Evolutionary conservation across 1,140 invertebrate species (phyloP).

Genomic region (Drosophila novamexicana): DNA sequence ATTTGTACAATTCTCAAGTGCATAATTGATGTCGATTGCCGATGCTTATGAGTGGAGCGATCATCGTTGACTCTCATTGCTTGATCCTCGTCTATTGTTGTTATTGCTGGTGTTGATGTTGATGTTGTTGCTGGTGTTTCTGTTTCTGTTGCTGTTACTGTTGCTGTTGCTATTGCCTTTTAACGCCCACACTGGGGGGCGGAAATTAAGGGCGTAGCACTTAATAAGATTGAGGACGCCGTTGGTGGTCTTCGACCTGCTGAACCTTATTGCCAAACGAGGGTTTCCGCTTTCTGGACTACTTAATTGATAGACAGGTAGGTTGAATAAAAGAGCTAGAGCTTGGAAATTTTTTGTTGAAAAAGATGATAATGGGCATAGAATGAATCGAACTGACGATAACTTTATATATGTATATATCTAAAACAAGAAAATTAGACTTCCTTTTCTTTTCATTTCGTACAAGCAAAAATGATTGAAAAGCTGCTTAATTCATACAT

Average conservation of each 20-base stretch:
- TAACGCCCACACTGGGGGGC: conserved; percentile 27
- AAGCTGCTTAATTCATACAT: too few relatives aligned
- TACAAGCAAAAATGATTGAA: too few relatives aligned
- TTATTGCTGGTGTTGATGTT: neutral
- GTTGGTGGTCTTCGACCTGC: conserved; percentile 21
- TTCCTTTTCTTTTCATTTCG: too few relatives aligned
- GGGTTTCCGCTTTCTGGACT: too few relatives aligned
- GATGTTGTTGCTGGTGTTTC: too few relatives aligned
- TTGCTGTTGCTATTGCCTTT: conserved; percentile 16
- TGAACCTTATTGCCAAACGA: neutral
- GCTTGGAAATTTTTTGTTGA: too few relatives aligned
- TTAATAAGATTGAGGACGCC: conserved; percentile 7
- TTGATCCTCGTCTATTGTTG: conserved; percentile 11
- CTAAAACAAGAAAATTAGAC: too few relatives aligned
- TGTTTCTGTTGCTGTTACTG: neutral
- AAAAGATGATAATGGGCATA: too few relatives aligned
- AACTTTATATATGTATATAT: too few relatives aligned
- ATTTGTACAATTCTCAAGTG: conserved; percentile 71
- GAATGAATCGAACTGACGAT: too few relatives aligned
- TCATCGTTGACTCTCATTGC: conserved; percentile 22
- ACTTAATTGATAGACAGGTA: too few relatives aligned
- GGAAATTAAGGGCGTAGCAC: conserved; percentile 9
- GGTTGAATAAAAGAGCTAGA: too few relatives aligned
- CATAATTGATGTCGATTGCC: conserved; percentile 65
- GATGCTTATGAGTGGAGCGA: conserved; percentile 42